Percentiles rank a stretch among this genome's conserved stretches.
These are phyloP conservation scores for Quiscalus mexicanus DNA, from an alignment of 2,113 vertebrate species.

Conservation along the genomic window DNA sequence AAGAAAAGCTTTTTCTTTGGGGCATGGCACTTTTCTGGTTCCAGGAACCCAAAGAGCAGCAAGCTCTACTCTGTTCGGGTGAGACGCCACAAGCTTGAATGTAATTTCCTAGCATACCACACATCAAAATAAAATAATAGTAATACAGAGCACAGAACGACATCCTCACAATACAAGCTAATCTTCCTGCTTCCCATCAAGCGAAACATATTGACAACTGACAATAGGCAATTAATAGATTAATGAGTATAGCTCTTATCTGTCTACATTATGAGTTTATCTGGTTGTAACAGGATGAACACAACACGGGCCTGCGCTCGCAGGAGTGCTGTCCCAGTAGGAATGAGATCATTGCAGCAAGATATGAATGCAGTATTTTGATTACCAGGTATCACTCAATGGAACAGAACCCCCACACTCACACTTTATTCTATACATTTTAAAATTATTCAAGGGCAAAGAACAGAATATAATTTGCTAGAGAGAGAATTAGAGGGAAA, in stretches of 20 bases:
- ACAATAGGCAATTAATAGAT: slow-evolving; percentile 76
- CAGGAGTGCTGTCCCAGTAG: slow-evolving; percentile 61
- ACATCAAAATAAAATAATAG: slow-evolving; percentile 39
- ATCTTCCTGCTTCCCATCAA: slow-evolving; percentile 63
- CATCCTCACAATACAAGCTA: slow-evolving; percentile 61
- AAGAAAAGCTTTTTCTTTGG: neutral
- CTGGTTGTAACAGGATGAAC: slow-evolving; percentile 71
- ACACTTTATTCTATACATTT: slow-evolving; percentile 48
- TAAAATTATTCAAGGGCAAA: slow-evolving; percentile 68
- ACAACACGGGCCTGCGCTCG: slow-evolving; percentile 41
- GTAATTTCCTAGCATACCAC: neutral
- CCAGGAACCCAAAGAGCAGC: slow-evolving; percentile 14
- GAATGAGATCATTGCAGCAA: slow-evolving; percentile 68
- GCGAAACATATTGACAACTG: slow-evolving; percentile 64
- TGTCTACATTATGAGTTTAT: slow-evolving; percentile 70
- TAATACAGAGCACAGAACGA: slow-evolving; percentile 29
- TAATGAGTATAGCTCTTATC: slow-evolving; percentile 72
- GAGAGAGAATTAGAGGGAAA: slow-evolving; percentile 33
- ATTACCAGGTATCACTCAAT: slow-evolving; percentile 63
- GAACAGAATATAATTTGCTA: slow-evolving; percentile 62
- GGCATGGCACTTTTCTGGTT: neutral
- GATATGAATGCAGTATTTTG: slow-evolving; percentile 56
- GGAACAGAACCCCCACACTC: neutral
- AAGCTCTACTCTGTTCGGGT: neutral
- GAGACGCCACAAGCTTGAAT: neutral